Evolutionary conservation across 1,140 invertebrate genomes (phyloP), one percentile per base, ranked within the genome.

Genomic region (Anastatus disparis): DNA sequence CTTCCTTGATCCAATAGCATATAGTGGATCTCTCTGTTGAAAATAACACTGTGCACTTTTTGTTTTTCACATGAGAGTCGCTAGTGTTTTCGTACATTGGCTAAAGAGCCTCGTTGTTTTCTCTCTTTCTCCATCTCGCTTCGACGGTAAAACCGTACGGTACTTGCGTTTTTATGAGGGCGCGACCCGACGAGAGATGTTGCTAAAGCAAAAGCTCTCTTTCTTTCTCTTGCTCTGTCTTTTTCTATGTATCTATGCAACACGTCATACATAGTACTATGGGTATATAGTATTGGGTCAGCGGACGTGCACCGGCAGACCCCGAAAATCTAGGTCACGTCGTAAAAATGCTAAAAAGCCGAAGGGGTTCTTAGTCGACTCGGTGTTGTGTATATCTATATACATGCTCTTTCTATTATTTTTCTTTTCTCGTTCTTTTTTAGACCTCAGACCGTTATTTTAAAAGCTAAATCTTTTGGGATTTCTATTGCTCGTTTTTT

Each of bases 141-240:
- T 53, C 9, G 38, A 66, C 38, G 52, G 46, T 65, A 66, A 68
- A 74, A 62, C 53, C 59, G 53, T 75, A 73, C 62, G 67, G 68
- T 50, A 73, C 53, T 74, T 59, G 44, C 44, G 53, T 70, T 74
- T 74, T 69, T 71, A 62, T 50, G 66, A 66, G 58, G 24, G 17
- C 38, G 68, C 72, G 68, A 70, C 53, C 29, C 27, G 29, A 31
- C 52, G 29, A 31, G n/a, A n/a, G 20, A 24, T 48, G 29, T 4
- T 12, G 24, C 15, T 27, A 3, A 35, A 9, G 17, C 40, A 15
- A 46, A 46, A 44, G 13, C 55, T 68, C 55, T 44, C 62, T 53
- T 12, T 52, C 17, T 38, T 35, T 29, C 26, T 38, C 15, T 56
- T 56, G 12, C 50, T 53, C 50, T 20, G 7, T 56, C 29, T 20